A percentile compares a stretch with the other conserved stretches of the same genome.
Conservation (phyloP, 1,140 invertebrate species). For the Campodea augens region DNA sequence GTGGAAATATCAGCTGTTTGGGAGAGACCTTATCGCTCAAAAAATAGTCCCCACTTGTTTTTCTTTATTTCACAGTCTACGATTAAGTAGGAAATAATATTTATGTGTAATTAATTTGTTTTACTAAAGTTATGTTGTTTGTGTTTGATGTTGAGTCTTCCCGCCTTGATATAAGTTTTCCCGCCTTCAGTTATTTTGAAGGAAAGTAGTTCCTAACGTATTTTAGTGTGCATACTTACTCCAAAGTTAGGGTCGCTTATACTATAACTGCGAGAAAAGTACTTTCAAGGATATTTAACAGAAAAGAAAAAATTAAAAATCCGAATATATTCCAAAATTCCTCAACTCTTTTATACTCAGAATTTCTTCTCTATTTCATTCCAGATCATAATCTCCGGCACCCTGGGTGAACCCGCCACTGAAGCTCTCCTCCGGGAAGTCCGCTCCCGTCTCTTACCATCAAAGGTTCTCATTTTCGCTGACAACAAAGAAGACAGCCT, state of each 20-base stretch:
- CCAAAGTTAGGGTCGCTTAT: neutral
- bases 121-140: too few relatives aligned
- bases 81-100: too few relatives aligned
- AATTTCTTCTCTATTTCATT: constrained; percentile 1
- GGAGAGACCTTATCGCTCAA: too few relatives aligned
- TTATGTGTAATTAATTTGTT: too few relatives aligned
- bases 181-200: too few relatives aligned
- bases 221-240: neutral
- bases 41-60: too few relatives aligned
- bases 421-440: constrained; percentile 43
- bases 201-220: neutral
- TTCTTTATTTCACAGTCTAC: too few relatives aligned
- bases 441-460: constrained; percentile 42
- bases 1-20: too few relatives aligned
- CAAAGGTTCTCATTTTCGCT: constrained; percentile 43
- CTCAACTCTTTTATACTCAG: neutral
- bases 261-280: neutral
- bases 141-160: too few relatives aligned
- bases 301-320: neutral
- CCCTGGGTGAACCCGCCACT: constrained; percentile 38
- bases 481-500: constrained; percentile 27
- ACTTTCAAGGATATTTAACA: neutral
- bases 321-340: neutral
- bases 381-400: constrained; percentile 32
- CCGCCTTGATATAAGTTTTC: too few relatives aligned